These are phyloP conservation scores for Helicolenus hilgendorfi DNA, from an alignment of 2,797 vertebrate species.

Conservation along the genomic window DNA sequence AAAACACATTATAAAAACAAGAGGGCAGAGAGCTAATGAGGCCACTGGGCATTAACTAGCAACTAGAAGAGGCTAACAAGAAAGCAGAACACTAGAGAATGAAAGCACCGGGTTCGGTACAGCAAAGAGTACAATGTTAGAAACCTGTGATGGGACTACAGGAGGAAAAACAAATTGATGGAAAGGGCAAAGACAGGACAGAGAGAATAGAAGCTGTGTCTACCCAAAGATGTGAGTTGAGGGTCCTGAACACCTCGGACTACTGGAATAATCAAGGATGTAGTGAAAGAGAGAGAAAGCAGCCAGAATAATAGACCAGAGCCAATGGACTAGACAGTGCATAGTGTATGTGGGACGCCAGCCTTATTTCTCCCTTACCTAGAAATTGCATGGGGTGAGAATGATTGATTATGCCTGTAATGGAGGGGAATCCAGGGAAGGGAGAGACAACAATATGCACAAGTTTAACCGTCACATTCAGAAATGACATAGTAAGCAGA, in stretches of 20 bases:
- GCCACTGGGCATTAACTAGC: conserved; percentile 3
- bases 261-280: conserved; percentile 41
- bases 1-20: neutral
- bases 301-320: conserved; percentile 61
- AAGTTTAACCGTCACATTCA: conserved; percentile 67
- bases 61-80: conserved; percentile 21
- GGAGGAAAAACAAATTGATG: neutral
- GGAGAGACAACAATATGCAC: conserved; percentile 84
- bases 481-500: conserved; percentile 36
- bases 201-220: neutral
- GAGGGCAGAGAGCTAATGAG: neutral
- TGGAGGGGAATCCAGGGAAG: conserved; percentile 87
- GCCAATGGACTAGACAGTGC: conserved; percentile 42
- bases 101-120: conserved; percentile 32
- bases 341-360: conserved; percentile 42
- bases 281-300: conserved; percentile 44
- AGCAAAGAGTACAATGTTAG: conserved; percentile 54
- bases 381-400: conserved; percentile 96
- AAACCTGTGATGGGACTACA: conserved; percentile 55
- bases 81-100: conserved; percentile 41
- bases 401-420: conserved; percentile 98
- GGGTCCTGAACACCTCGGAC: conserved; percentile 16
- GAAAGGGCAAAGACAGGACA: conserved; percentile 9
- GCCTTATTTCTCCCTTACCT: conserved; percentile 96
- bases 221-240: conserved; percentile 40